Evolutionary conservation across 2,113 vertebrate species (phyloP).

Genomic region (Chaetorhynchus papuensis): DNA sequence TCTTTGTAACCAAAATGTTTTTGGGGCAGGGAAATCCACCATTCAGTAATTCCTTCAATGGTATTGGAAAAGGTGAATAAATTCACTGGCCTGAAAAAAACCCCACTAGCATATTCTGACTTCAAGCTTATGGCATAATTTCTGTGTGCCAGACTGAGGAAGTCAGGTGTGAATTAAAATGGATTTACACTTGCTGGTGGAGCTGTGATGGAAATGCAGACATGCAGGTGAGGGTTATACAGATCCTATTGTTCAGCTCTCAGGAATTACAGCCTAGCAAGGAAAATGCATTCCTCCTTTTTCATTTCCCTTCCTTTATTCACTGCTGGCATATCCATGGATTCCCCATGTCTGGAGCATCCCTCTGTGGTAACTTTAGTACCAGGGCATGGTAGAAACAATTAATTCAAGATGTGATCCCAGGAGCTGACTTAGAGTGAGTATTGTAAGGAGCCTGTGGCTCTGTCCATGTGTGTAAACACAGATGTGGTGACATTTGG

Average conservation of each 20-base stretch:
- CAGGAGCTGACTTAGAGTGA: neutral
- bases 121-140: neutral
- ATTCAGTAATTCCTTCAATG: neutral
- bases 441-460: neutral
- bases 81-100: neutral
- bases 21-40: neutral
- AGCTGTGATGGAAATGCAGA: neutral
- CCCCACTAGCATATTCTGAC: neutral
- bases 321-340: neutral
- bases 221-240: neutral
- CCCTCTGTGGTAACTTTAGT: neutral
- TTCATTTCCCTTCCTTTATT: neutral
- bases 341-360: neutral
- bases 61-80: neutral
- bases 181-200: neutral
- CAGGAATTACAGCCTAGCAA: neutral
- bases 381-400: neutral
- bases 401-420: neutral
- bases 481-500: neutral
- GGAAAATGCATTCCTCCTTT: neutral
- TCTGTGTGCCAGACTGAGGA: neutral
- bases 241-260: neutral
- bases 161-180: neutral
- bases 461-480: neutral
- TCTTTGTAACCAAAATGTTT: neutral